Evolutionary conservation across 2,797 vertebrate species (phyloP).

Genomic region (Nasua narica): DNA sequence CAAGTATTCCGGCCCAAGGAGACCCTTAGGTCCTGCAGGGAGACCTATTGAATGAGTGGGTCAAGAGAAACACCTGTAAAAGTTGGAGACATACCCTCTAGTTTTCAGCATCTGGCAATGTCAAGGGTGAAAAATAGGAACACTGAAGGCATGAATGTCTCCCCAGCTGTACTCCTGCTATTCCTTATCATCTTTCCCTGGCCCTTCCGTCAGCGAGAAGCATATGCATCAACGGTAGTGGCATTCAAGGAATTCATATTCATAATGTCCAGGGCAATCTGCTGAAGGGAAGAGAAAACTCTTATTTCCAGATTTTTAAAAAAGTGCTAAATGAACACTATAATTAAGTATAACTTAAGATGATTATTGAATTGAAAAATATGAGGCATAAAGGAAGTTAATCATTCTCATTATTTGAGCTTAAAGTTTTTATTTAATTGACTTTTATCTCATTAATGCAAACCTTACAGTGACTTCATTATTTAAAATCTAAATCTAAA

Average conservation of each 20-base stretch:
- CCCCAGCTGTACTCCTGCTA: too few species aligned
- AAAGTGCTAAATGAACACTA: background rate
- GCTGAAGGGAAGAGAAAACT: background rate
- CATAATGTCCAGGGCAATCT: background rate
- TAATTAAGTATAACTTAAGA: background rate
- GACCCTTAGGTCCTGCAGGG: background rate
- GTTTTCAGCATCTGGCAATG: background rate
- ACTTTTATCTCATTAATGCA: background rate
- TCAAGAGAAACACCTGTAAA: background rate
- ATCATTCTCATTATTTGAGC: background rate
- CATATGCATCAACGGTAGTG: background rate
- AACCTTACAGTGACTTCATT: background rate
- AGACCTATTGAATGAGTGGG: background rate
- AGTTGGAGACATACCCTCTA: background rate
- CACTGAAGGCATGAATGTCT: background rate
- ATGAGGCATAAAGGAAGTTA: background rate
- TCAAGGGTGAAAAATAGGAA: background rate
- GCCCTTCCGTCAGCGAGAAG: background rate
- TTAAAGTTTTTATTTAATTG: background rate
- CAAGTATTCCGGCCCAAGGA: background rate
- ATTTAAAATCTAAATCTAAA: background rate
- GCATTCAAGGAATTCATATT: background rate
- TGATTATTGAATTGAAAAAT: conserved; percentile 18
- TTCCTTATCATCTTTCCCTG: background rate
- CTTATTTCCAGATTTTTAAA: background rate